Conservation (phyloP, 2,888 invertebrate species). For the Drosophila mettleri region DNA sequence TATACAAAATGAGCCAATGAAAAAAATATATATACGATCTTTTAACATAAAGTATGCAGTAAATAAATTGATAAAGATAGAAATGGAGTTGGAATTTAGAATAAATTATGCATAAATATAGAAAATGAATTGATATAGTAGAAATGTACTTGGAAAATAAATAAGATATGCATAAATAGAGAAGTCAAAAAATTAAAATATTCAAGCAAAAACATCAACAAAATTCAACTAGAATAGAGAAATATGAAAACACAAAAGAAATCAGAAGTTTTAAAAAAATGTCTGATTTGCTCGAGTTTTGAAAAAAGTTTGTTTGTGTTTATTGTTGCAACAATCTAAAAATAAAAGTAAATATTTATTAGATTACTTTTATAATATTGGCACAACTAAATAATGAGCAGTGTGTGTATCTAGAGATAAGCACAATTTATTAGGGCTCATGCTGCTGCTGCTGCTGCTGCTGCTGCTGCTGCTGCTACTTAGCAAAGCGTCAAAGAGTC, state of each 20-base stretch:
- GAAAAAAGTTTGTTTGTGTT: not conserved
- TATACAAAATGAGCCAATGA: too few relatives aligned
- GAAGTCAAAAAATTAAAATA: too few relatives aligned
- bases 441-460: not conserved
- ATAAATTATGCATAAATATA: too few relatives aligned
- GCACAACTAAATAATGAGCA: not conserved
- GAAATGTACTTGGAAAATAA: too few relatives aligned
- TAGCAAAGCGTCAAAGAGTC: too few relatives aligned
- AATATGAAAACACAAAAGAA: not conserved
- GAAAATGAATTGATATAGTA: not conserved
- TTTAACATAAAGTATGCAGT: too few relatives aligned
- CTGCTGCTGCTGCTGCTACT: not conserved
- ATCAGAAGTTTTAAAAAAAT: not conserved
- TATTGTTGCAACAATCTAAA: slow-evolving; percentile 2
- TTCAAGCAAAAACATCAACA: too few relatives aligned
- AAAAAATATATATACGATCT: too few relatives aligned
- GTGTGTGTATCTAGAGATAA: slow-evolving; percentile 5
- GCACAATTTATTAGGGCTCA: not conserved
- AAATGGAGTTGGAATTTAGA: too few relatives aligned
- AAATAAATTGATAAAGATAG: too few relatives aligned
- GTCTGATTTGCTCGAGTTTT: too few relatives aligned
- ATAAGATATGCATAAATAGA: too few relatives aligned
- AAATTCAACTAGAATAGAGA: not conserved
- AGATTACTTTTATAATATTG: slow-evolving; percentile 4
- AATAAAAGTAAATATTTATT: not conserved